Evolutionary conservation across 1,140 invertebrate genomes (phyloP), one percentile per base, ranked within the genome.

Genomic region (Vollenhovia emeryi): DNA sequence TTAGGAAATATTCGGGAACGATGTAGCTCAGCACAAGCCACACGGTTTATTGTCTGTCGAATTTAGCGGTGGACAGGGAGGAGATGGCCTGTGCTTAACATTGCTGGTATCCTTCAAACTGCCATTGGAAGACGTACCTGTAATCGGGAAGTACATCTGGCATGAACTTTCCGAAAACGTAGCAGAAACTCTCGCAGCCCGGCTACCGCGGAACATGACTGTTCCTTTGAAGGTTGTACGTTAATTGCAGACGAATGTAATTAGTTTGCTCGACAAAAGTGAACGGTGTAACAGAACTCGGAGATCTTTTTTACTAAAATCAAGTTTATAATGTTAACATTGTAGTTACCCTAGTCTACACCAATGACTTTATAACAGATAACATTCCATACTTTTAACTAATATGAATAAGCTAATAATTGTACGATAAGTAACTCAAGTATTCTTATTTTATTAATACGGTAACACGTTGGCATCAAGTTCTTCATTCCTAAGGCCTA

Each of bases 91-190:
- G 57, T 98, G 98, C 91, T 91, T 99, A 6, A 98, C 98, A 64
- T 91, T 99, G 15, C 94, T 99, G 2, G 97, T 99, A n/a, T 97
- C 97, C 0, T 98, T 98, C 89, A 95, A 97, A 86, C 96, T 97
- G n/a, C 97, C 97, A 6, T 93, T 98, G 18, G 98, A 98, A 95
- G 97, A 98, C 91, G 97, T 98, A 7, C 96, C 97, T 27, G 96
- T 98, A 6, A 97, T 98, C 91, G 97, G 97, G 80, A 98, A 98
- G 93, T 99, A 98, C 94, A 96, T 97, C 36, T 99, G 98, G 98
- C 96, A 98, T 88, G 97, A 98, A 94, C 92, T 98, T 9, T 96
- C 96, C 18, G 95, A 96, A 86, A 96, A 96, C 9, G 90, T 98
- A 27, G 97, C 97, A 55, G 96, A 97, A 60, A 95, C 95, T 86